Percentiles rank a stretch among this genome's conserved stretches.
Conservation (phyloP, 2,888 invertebrate species). For the Venustoraphidia nigricollis region DNA sequence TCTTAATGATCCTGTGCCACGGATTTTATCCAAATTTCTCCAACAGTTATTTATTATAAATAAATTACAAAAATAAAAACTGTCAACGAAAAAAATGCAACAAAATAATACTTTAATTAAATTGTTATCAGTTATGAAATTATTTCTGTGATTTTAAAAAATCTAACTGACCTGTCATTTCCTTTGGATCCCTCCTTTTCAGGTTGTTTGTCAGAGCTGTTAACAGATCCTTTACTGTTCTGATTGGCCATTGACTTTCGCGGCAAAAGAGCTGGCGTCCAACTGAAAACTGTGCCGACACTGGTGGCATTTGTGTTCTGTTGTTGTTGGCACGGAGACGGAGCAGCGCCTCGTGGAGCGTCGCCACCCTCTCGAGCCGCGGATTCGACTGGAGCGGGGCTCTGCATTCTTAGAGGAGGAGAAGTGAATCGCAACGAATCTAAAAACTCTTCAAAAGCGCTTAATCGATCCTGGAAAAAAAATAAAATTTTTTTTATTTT, state of each 20-base stretch:
- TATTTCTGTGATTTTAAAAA: no score
- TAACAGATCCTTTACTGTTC: no score
- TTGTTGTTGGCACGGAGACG: constrained; percentile 6
- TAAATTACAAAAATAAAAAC: no score
- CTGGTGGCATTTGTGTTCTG: background rate
- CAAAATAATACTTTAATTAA: no score
- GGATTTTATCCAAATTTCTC: no score
- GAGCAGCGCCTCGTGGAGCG: constrained; percentile 7
- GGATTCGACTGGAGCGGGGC: background rate
- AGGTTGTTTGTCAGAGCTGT: no score
- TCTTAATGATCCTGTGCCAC: no score
- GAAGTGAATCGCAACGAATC: constrained; percentile 6
- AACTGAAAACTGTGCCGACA: constrained; percentile 6
- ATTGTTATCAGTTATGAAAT: no score
- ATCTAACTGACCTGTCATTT: no score
- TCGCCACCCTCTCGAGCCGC: background rate
- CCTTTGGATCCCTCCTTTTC: no score
- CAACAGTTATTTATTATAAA: no score
- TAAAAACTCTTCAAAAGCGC: constrained; percentile 7
- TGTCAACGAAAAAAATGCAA: no score
- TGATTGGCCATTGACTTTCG: background rate
- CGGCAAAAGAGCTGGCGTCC: constrained; percentile 9
- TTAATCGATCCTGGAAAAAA: constrained; percentile 6
- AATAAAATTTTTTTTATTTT: background rate
- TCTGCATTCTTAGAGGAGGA: background rate